phyloP scores from a whole-genome alignment of 2,113 vertebrate genomes.

The Eupsittula cactorum region DNA sequence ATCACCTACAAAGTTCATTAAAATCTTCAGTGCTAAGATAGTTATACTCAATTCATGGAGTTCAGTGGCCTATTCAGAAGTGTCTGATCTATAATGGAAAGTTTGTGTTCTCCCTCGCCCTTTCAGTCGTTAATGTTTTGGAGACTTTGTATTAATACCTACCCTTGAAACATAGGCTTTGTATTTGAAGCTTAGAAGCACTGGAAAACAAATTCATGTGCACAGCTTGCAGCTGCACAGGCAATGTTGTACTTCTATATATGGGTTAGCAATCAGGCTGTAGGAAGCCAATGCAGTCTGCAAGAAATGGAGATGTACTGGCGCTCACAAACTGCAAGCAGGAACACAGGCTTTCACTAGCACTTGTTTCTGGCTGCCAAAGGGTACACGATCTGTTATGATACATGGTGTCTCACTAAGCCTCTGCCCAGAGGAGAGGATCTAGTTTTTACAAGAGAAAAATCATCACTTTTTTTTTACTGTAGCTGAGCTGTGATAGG shows the following conservation, averaged over 20 bases:
- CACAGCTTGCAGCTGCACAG: background rate
- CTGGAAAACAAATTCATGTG: background rate
- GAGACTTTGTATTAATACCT: background rate
- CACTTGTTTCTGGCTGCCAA: background rate
- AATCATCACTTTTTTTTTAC: background rate
- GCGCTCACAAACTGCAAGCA: background rate
- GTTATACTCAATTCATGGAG: background rate
- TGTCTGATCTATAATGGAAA: background rate
- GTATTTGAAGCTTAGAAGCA: background rate
- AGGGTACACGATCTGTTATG: background rate
- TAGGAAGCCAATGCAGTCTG: background rate
- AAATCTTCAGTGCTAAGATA: background rate
- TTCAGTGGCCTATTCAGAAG: background rate
- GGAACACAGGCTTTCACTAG: accelerated
- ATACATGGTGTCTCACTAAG: background rate
- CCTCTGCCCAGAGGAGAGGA: background rate
- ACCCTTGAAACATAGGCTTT: background rate
- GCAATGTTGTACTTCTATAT: background rate
- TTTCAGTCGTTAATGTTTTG: background rate
- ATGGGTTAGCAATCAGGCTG: background rate
- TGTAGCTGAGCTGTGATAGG: background rate
- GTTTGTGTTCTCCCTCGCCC: background rate
- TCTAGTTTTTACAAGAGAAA: background rate
- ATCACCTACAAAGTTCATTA: background rate
- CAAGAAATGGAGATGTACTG: background rate